Conservation (phyloP, 2,113 vertebrate species). For the Coptodon rendalli region DNA sequence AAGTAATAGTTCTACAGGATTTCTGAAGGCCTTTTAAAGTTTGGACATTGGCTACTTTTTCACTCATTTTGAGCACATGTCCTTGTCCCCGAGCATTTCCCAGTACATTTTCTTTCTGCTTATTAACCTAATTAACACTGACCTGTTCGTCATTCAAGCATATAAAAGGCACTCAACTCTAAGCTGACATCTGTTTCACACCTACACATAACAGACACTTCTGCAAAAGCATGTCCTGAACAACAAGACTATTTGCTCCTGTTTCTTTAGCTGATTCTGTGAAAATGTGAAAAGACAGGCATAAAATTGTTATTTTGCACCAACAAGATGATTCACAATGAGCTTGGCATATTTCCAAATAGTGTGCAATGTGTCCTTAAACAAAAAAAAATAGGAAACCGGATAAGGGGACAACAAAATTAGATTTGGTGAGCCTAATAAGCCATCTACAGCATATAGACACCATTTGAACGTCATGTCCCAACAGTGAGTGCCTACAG, state of each 20-base stretch:
- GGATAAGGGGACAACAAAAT: not conserved
- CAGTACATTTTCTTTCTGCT: not conserved
- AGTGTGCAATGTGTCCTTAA: not conserved
- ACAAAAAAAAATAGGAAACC: not conserved
- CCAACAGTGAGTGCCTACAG: not conserved
- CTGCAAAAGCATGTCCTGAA: not conserved
- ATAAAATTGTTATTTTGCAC: not conserved
- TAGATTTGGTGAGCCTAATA: not conserved
- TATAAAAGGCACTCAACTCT: not conserved
- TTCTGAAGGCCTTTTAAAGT: not conserved
- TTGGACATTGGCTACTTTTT: not conserved
- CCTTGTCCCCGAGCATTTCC: not conserved
- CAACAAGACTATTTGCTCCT: not conserved
- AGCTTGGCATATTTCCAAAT: not conserved
- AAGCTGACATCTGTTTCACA: not conserved
- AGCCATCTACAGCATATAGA: not conserved
- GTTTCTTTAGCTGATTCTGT: not conserved
- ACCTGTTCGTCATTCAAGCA: not conserved
- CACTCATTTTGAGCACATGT: not conserved
- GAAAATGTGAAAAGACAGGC: not conserved
- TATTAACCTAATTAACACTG: not conserved
- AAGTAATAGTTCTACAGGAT: not conserved
- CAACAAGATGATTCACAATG: not conserved
- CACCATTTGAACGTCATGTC: not conserved
- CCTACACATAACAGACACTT: not conserved